These are phyloP conservation scores for Pipistrellus pygmaeus DNA, from an alignment of 2,797 vertebrate species.

Conservation along the genomic window DNA sequence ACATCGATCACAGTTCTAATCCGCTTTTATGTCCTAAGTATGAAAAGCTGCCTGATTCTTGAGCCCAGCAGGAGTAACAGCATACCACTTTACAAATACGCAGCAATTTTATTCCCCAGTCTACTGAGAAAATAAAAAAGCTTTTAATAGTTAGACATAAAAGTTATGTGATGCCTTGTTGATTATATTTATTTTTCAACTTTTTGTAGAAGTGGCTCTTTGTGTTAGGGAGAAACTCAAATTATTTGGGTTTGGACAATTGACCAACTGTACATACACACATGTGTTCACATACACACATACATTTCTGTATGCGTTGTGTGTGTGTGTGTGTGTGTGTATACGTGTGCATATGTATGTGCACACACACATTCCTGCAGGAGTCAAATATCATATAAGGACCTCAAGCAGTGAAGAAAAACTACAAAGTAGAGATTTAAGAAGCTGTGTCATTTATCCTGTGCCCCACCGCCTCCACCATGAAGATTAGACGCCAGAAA, in stretches of 20 bases:
- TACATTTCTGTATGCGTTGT: not conserved
- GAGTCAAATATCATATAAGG: not conserved
- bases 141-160: constrained; percentile 90
- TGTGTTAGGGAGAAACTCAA: constrained; percentile 76
- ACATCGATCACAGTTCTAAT: constrained; percentile 90
- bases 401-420: constrained; percentile 16
- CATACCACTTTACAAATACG: constrained; percentile 89
- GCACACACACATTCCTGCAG: not conserved
- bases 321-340: accelerated
- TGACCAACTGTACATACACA: not conserved
- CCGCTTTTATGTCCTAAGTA: constrained; percentile 89
- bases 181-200: constrained; percentile 89
- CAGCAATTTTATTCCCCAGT: constrained; percentile 90
- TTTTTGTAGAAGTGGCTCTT: constrained; percentile 84
- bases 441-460: constrained; percentile 33
- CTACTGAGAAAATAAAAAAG: constrained; percentile 92
- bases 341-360: accelerated
- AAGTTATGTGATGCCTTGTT: constrained; percentile 89
- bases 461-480: not conserved
- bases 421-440: constrained; percentile 54
- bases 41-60: constrained; percentile 90
- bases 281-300: accelerated
- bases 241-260: constrained; percentile 63
- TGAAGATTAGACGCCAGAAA: constrained; percentile 63
- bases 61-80: constrained; percentile 91